Base-by-base conservation (phyloP, 2,113 vertebrate species). In the Stomatorhinus ivindoensis region DNA sequence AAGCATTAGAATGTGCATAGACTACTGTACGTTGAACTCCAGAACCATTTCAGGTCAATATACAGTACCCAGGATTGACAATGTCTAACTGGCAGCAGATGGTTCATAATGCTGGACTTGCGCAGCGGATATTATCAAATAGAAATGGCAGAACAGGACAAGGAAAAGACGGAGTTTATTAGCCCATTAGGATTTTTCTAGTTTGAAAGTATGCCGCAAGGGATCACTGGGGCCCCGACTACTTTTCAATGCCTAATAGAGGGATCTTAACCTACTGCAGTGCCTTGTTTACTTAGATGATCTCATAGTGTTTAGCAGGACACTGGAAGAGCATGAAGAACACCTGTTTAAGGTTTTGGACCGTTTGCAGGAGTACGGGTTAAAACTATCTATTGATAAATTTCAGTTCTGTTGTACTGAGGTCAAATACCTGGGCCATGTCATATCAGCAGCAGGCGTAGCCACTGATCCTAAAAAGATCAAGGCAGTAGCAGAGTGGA, bases 31-130 rank as follows among this genome's bases (percentile, higher is more conserved):
- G 11, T 73, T 73, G 65, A 73, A 73, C 65, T 27, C 24, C 24
- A 73, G 24, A 27, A 73, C 65, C 10, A 35, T 73, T 10, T 27
- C 65, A 27, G 27, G 31, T 35, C 24, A 73, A 35, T 73, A 31
- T 35, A 10, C 27, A 11, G 31, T 73, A 10, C 65, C 65, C 10
- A 73, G 27, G 31, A 35, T 50, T n/a, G 87, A 88, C 11, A 76
- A 90, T 86, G 73, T 2, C 35, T 91, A 4, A 48, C 55, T 55
- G 90, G 88, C 3, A 92, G 88, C 15, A 88, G 83, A 3, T 91
- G 89, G 80, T 89, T 92, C 76, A 85, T 31, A 42, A 88, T 92
- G 15, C 27, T 92, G 11, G 86, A 91, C 17, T 27, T 91, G 13
- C 87, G 86, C 21, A 89, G 46, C 24, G 44, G 55, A 4, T 89